Conservation (phyloP, 2,113 vertebrate genomes). For the Colaptes auratus region DNA sequence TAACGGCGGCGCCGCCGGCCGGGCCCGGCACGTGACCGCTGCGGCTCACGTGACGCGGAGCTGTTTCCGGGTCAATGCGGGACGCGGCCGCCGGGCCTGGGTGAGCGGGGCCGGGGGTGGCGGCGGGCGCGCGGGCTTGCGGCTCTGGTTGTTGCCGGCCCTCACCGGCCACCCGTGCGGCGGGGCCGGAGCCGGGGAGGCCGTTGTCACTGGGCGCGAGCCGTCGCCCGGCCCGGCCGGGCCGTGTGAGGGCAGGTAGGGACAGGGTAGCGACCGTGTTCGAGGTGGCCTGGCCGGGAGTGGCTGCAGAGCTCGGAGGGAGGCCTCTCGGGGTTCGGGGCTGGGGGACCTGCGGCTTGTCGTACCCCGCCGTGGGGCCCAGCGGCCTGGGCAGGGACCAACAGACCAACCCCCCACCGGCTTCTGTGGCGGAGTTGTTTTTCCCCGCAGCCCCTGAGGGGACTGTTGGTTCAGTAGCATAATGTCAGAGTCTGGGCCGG, state of each 20-base stretch:
- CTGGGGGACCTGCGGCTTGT: accelerated
- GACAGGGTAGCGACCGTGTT: no score
- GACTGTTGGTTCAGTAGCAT: accelerated
- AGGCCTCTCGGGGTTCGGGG: neutral
- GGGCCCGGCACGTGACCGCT: conserved; percentile 45
- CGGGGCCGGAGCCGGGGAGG: neutral
- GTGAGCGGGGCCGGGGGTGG: neutral
- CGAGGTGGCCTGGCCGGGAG: neutral
- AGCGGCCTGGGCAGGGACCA: accelerated
- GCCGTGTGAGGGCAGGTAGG: neutral
- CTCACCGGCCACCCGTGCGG: neutral
- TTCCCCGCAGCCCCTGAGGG: neutral
- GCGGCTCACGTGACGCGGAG: conserved; percentile 71
- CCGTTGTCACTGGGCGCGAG: neutral
- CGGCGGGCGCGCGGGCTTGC: no score
- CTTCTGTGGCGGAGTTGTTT: neutral
- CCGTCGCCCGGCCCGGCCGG: neutral
- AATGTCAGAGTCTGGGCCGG: accelerated
- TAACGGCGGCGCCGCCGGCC: conserved; percentile 18
- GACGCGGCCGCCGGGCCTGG: conserved; percentile 68
- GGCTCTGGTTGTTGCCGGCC: no score
- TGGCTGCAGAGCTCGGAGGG: neutral
- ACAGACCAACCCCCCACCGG: accelerated
- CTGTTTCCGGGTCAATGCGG: conserved; percentile 80
- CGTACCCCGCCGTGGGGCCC: neutral